Evolutionary conservation across 2,113 vertebrate species (phyloP), one percentile per base, ranked within the genome.

Genomic region (Bufo gargarizans): DNA sequence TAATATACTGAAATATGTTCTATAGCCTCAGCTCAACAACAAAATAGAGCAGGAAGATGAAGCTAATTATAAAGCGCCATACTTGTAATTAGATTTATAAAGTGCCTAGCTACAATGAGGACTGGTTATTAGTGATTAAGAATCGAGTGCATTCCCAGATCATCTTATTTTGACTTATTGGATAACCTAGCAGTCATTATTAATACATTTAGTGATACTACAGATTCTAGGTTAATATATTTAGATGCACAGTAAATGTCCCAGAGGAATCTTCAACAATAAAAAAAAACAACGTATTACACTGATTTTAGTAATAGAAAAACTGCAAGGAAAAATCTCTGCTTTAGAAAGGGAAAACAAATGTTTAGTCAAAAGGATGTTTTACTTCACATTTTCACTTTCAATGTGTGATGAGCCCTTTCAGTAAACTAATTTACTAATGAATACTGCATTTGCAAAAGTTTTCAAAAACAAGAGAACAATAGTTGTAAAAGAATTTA

Each of bases 101-200:
- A 74, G 43, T 16, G 16, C 45, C 71, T 47, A 8, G 43, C 71
- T 74, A 47, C 43, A 47, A 43, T 8, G 14, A 74, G 45, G 43
- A 74, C 43, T 47, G 16, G 43, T 74, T 45, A 72, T 72, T 33
- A 72, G 43, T 72, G 69, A 72, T 72, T 72, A 72, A 72, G 69
- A 45, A 72, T 45, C 33, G 6, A 1, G 33, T 43, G 69, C 6
- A 72, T 43, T 72, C 33, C 33, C 33, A 33, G 20, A 67, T 67
- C n/a, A 72, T 45, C 11, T 72, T 45, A 4, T 6, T 72, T 43
- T 17, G 69, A 45, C 22, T 72, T 72, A 72, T 33, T 72, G 69
- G 69, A 0, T 72, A 72, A 45, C 33, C 33, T 5, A 4, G 4
- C 22, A 72, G 69, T 43, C 22, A 71, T 71, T 71, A 43, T 71